Conservation (phyloP, 2,113 vertebrate species). For the Oxyura jamaicensis region DNA sequence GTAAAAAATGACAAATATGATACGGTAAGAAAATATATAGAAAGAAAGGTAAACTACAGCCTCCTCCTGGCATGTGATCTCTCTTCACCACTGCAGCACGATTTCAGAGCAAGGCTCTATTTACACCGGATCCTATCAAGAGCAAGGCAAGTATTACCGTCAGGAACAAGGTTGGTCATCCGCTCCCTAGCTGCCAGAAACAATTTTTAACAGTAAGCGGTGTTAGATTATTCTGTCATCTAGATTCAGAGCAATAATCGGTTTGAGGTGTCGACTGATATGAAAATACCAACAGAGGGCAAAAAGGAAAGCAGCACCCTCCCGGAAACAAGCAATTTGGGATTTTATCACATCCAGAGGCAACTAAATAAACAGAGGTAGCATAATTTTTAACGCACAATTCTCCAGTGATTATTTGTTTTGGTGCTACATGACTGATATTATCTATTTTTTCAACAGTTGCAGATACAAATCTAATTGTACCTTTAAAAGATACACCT, state of each 20-base stretch:
- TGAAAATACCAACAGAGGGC: conserved; percentile 74
- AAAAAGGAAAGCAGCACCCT: conserved; percentile 45
- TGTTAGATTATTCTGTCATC: conserved; percentile 81
- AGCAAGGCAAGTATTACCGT: conserved; percentile 68
- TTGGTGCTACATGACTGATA: neutral
- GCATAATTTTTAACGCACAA: neutral
- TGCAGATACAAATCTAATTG: neutral
- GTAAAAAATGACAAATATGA: neutral
- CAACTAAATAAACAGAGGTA: conserved; percentile 3
- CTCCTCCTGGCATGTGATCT: neutral
- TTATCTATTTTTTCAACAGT: neutral
- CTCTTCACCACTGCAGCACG: conserved; percentile 17
- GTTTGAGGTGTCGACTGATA: conserved; percentile 73
- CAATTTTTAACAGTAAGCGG: conserved; percentile 79
- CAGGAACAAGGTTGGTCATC: conserved; percentile 63
- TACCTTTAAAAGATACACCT: neutral
- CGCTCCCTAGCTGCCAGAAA: conserved; percentile 66
- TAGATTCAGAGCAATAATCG: conserved; percentile 78
- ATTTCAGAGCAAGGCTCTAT: neutral
- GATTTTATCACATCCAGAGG: neutral
- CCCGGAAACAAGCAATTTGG: neutral
- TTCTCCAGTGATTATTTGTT: neutral
- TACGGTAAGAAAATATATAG: neutral
- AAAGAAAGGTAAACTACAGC: neutral
- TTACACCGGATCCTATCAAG: conserved; percentile 36